These are phyloP conservation scores for Conus betulinus DNA, from an alignment of 1,140 invertebrate species.

Conservation along the genomic window DNA sequence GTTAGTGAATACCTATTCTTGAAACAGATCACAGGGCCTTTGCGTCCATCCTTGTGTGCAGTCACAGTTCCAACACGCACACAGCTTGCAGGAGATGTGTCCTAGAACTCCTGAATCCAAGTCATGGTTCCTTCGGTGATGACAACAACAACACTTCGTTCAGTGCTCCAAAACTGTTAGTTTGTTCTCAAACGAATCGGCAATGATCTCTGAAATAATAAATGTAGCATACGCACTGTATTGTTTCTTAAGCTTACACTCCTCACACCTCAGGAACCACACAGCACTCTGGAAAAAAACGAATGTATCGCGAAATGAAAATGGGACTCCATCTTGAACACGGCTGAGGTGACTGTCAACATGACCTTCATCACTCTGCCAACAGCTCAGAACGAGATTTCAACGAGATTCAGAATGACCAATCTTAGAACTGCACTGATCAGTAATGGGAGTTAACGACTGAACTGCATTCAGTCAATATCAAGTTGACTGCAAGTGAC, in stretches of 20 bases:
- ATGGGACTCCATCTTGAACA: neutral
- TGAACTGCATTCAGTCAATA: no score
- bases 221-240: neutral
- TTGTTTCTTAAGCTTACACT: neutral
- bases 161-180: no score
- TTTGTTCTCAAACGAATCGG: no score
- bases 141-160: neutral
- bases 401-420: neutral
- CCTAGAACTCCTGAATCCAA: no score
- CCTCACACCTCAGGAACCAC: neutral
- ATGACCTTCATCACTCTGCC: constrained; percentile 16
- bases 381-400: constrained; percentile 4
- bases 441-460: neutral
- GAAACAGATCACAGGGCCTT: neutral
- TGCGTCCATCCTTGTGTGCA: neutral
- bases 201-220: neutral
- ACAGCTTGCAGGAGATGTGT: no score
- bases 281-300: neutral
- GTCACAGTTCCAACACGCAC: neutral
- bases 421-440: neutral
- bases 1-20: neutral
- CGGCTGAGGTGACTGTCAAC: neutral
- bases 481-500: no score
- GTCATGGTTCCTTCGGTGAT: neutral
- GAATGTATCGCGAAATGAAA: neutral